Evolutionary conservation across 2,888 invertebrate species (phyloP).

Genomic region (Crocallis elinguaria): DNA sequence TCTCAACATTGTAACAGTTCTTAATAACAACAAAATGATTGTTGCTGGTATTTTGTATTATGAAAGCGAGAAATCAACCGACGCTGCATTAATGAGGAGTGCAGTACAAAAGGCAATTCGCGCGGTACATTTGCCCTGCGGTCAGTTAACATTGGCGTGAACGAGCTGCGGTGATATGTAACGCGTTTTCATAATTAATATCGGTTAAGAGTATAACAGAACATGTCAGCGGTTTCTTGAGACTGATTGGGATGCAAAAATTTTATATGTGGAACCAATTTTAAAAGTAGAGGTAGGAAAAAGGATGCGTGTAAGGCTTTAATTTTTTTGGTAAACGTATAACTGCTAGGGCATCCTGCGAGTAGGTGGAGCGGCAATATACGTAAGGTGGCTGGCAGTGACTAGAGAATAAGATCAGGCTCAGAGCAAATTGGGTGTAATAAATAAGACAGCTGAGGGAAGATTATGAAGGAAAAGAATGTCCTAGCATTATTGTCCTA

Average conservation of each 20-base stretch:
- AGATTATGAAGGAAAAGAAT: too few species aligned
- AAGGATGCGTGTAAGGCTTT: too few species aligned
- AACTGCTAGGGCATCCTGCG: too few species aligned
- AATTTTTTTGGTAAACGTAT: too few species aligned
- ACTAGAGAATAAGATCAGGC: too few species aligned
- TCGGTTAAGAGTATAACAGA: slow-evolving; percentile 30
- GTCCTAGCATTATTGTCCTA: too few species aligned
- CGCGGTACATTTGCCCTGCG: slow-evolving; percentile 36
- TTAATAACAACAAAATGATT: slow-evolving; percentile 11
- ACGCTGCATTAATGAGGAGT: slow-evolving; percentile 30
- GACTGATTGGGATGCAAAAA: slow-evolving; percentile 8
- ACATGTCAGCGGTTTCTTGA: slow-evolving; percentile 18
- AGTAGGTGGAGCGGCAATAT: too few species aligned
- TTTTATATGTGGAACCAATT: not conserved
- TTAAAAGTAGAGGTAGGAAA: too few species aligned
- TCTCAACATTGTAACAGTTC: slow-evolving; percentile 21
- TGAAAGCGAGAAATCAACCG: slow-evolving; percentile 29
- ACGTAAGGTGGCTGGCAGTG: too few species aligned
- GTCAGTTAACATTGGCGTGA: slow-evolving; percentile 23
- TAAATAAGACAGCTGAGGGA: too few species aligned
- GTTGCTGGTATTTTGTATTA: not conserved
- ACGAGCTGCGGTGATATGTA: slow-evolving; percentile 29
- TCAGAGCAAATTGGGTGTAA: too few species aligned
- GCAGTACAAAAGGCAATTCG: slow-evolving; percentile 33
- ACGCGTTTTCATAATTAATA: slow-evolving; percentile 40